Evolutionary conservation across 1,140 invertebrate genomes (phyloP), one percentile per base, ranked within the genome.

Genomic region (Aphis gossypii): DNA sequence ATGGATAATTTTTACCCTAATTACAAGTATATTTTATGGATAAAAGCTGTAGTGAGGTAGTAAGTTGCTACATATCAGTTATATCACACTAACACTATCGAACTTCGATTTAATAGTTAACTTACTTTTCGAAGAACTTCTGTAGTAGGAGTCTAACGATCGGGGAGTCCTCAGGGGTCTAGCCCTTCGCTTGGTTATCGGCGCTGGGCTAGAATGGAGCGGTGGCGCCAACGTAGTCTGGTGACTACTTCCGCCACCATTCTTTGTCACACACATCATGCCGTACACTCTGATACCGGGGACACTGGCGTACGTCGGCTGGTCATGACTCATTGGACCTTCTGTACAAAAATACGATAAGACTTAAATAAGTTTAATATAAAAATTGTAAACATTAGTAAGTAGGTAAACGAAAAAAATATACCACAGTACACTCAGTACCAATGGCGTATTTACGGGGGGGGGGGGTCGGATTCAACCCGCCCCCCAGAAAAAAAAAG

Each of bases 271-370:
- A 95, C 98, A 98, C 97, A 99, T 98, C 98, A 99, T 99, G 89
- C 98, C 98, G 94, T 98, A 99, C 9, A 99, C 98, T 94, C 98
- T 96, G 94, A 98, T 98, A 2, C 98, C 98, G 4, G 98, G 98
- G 25, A 99, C 98, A 94, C 98, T 98, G 1, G 98, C 98, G 95
- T 99, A 99, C 0, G 98, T 98, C 9, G 98, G 98, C 95, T 98
- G 98, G 95, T 98, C 98, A 95, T 99, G 98, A 30, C 97, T 98
- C 96, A 98, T 98, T 93, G 98, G 98, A 44, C 98, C 98, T 95
- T 98, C 98, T 98, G 95, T n/a, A 20, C 14, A 14, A 94, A 94
- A 92, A 54, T 25, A 92, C 11, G 18, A 93, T 7, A 25, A 2
- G 14, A 21, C 7, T 35, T 83, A 6, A 21, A 20, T 83, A 35